phyloP scores from a whole-genome alignment of 2,113 vertebrate species.

The Microcebus ravelobensis region DNA sequence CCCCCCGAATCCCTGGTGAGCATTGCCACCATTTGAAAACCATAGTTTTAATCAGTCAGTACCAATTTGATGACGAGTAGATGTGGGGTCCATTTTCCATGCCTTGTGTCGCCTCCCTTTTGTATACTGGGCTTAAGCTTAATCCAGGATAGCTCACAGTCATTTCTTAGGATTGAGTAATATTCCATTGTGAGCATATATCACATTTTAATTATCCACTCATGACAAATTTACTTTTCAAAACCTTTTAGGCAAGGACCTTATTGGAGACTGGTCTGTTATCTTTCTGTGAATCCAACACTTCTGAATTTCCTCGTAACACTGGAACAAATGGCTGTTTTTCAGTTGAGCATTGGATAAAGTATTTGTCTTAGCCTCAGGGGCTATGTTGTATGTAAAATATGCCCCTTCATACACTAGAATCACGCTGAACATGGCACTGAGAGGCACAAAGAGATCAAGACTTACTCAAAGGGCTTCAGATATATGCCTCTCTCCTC shows the following conservation, averaged over 20 bases:
- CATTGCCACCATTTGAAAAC: too few species aligned
- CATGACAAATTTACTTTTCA: neutral
- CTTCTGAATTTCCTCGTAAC: neutral
- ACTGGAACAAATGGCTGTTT: neutral
- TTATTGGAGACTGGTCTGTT: neutral
- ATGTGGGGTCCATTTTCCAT: too few species aligned
- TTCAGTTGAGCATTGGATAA: neutral
- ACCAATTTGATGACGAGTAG: too few species aligned
- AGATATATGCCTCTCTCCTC: neutral
- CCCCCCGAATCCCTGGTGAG: too few species aligned
- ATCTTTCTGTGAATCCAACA: neutral
- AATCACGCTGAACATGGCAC: neutral
- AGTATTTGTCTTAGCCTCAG: neutral
- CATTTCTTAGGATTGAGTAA: too few species aligned
- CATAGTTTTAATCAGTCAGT: too few species aligned
- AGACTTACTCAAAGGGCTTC: neutral
- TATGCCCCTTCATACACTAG: neutral
- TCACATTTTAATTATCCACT: too few species aligned
- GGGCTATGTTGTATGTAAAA: neutral
- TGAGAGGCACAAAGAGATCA: neutral
- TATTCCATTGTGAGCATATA: too few species aligned
- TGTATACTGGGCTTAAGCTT: too few species aligned
- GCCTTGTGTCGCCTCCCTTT: too few species aligned
- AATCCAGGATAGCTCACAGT: too few species aligned
- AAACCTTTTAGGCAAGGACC: neutral